Evolutionary conservation across 2,888 invertebrate species (phyloP).

Genomic region (Ganaspis brasiliensis): DNA sequence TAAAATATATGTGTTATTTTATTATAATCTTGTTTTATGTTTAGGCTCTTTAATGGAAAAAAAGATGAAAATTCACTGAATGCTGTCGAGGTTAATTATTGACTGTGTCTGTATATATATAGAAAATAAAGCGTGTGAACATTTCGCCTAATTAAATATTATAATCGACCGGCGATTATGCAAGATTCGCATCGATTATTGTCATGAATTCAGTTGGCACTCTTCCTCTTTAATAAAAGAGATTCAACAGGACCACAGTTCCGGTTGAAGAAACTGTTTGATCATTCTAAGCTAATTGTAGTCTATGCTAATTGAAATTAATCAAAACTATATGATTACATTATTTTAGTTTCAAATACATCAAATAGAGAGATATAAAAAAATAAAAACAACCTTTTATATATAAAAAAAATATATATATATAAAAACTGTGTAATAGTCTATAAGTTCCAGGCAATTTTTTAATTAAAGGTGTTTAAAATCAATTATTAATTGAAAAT

Average conservation of each 20-base stretch:
- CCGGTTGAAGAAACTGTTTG: conserved; percentile 2
- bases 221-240: conserved; percentile 15
- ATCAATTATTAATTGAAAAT: no score
- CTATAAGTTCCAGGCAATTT: no score
- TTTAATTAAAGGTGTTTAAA: no score
- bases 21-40: neutral
- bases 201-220: conserved; percentile 31
- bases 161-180: conserved; percentile 36
- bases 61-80: neutral
- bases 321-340: no score
- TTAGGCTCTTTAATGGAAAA: neutral
- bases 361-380: no score
- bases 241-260: conserved; percentile 25
- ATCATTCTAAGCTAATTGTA: conserved; percentile 12
- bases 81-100: neutral
- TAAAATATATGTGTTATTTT: neutral
- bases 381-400: no score
- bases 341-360: no score
- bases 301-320: neutral
- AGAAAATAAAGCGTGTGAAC: conserved; percentile 34
- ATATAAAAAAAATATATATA: no score
- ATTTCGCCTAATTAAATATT: conserved; percentile 4
- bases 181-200: conserved; percentile 22
- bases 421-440: no score
- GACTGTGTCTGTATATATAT: neutral